Evolutionary conservation across 2,797 vertebrate genomes (phyloP), one percentile per base, ranked within the genome.

Genomic region (Lepus oiostolus): DNA sequence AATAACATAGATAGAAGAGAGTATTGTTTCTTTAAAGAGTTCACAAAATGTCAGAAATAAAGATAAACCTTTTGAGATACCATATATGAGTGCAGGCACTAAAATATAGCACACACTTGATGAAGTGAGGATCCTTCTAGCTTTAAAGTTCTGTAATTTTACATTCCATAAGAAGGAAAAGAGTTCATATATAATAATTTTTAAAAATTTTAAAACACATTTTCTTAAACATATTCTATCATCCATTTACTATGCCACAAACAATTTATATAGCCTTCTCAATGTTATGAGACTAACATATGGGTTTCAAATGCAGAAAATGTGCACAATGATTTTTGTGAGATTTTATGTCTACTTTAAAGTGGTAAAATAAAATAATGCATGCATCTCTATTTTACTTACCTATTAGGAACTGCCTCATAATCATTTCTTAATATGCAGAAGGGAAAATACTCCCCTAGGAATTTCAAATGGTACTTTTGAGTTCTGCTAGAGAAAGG

Each of bases 121-220:
- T 62, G 42, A 88, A 50, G 62, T 96, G 63, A 88, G 38, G 3
- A 32, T 92, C 22, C 63, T 38, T 91, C 17, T 71, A 85, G 76
- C 47, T 95, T 93, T 95, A 95, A 93, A 97, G 87, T 81, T 89
- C 60, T 81, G 22, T 35, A 32, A 83, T 62, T 91, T 93, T 89
- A 87, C 12, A 47, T 38, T 35, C 32, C 14, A 19, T 74, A 47
- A 81, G 60, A 86, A 93, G 17, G 28, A 54, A 58, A 80, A 82
- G 47, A 50, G 47, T 42, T 85, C 84, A 7, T 10, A 91, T 94
- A 82, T 93, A 91, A 94, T 80, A 88, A 71, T 30, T 85, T 90
- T 89, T 82, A n/a, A 93, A 90, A 96, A 94, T 93, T 95, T 93
- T 87, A 95, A 93, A 95, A 84, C 24, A 62, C 86, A 38, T 93